These are phyloP conservation scores for Epinephelus moara DNA, from an alignment of 2,113 vertebrate species.

Conservation along the genomic window DNA sequence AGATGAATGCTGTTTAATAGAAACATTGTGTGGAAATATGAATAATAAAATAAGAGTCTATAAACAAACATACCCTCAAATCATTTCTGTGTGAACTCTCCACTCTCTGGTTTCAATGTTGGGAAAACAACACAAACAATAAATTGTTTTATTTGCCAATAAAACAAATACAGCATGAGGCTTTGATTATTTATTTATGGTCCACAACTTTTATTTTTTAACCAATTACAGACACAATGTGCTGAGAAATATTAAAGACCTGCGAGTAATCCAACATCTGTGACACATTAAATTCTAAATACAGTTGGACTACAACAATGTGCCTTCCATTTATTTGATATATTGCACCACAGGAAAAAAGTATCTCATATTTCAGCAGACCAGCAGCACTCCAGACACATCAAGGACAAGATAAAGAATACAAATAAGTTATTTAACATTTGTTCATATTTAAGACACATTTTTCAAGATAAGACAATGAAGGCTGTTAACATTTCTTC, in stretches of 20 bases:
- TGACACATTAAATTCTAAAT: conserved; percentile 1
- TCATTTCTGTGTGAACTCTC: background rate
- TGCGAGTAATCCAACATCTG: conserved; percentile 26
- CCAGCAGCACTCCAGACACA: conserved; percentile 10
- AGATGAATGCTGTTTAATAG: background rate
- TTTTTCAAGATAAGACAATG: conserved; percentile 21
- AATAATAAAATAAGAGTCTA: conserved; percentile 35
- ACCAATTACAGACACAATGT: background rate
- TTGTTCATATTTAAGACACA: conserved; percentile 11
- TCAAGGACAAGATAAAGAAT: background rate
- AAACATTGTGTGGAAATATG: conserved; percentile 36
- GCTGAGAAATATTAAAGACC: conserved; percentile 1
- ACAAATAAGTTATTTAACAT: background rate
- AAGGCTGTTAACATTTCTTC: conserved; percentile 9
- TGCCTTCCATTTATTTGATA: conserved; percentile 1
- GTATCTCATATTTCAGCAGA: conserved; percentile 7
- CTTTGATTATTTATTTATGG: conserved; percentile 44
- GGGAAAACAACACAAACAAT: conserved; percentile 6
- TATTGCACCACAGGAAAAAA: conserved; percentile 1
- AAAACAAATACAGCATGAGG: conserved; percentile 28
- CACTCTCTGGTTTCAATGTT: background rate
- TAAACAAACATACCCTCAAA: background rate
- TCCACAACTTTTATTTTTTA: conserved; percentile 9
- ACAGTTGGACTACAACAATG: background rate
- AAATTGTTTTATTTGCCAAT: conserved; percentile 14